Evolutionary conservation across 2,113 vertebrate species (phyloP).

Genomic region (Steatornis caripensis): DNA sequence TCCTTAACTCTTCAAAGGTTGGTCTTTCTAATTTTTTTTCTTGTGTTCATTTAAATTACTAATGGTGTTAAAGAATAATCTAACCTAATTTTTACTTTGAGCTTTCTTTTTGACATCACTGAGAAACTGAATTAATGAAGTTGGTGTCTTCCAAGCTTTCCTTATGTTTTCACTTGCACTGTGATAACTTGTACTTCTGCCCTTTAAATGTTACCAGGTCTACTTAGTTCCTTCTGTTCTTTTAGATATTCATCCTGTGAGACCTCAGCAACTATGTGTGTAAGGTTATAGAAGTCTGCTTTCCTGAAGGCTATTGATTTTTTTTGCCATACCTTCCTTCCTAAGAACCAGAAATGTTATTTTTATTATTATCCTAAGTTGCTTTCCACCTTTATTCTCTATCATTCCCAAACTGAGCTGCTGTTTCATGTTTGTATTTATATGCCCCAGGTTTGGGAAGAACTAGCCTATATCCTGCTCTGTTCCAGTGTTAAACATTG

Average conservation of each 20-base stretch:
- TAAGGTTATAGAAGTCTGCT: not conserved
- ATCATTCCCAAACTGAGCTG: not conserved
- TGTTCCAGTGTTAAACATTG: not conserved
- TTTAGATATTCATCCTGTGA: not conserved
- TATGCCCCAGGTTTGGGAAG: no score
- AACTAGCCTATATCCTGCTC: not conserved
- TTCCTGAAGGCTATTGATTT: not conserved
- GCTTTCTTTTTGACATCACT: not conserved
- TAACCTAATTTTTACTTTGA: not conserved
- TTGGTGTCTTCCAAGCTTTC: not conserved
- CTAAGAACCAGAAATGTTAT: not conserved
- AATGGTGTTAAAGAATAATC: not conserved
- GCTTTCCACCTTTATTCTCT: not conserved
- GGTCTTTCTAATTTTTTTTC: not conserved
- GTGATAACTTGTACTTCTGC: not conserved
- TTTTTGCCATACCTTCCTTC: not conserved
- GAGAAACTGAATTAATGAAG: not conserved
- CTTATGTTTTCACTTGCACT: not conserved
- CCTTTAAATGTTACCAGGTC: not conserved
- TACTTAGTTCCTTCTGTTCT: not conserved
- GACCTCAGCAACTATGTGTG: not conserved
- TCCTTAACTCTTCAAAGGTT: not conserved
- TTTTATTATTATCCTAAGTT: not conserved
- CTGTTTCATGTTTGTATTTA: no score
- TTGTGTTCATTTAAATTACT: not conserved